Evolutionary conservation across 2,797 vertebrate genomes (phyloP), one percentile per base, ranked within the genome.

Genomic region (Hypotaenidia okinawae): DNA sequence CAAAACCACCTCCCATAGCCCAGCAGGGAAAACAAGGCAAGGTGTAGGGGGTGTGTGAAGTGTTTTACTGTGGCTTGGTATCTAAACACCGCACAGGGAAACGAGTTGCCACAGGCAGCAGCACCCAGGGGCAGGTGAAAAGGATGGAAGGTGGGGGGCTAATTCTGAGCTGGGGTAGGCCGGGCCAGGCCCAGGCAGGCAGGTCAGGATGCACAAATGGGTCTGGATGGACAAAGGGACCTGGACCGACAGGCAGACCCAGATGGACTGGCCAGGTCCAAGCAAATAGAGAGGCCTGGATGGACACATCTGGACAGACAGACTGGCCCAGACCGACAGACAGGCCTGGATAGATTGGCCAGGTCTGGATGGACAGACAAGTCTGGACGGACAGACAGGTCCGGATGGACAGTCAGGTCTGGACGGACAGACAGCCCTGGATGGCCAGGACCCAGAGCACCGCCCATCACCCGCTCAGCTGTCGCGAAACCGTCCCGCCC

Each of bases 61-160:
- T 18, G 43, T 45, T 45, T 45, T 19, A 45, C 43, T 45, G 43
- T 18, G 43, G 9, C 18, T 45, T 45, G 43, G 43, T 45, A 18
- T 45, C 43, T 18, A 45, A 45, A 45, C 43, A 45, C 9, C 16
- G 9, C 43, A 45, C 43, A 19, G 43, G 33, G 30, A 32, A 41
- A 21, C 1, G 30, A 11, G 9, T 5, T 2, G 1, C 22, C 3
- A 1, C 33, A 4, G 11, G 23, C 45, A 2, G 33, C 25, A 21
- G 57, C 55, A 30, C 23, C 82, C 49, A 5, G 1, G 32, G 30
- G 15, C 6, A 3, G 1, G 3, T 4, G 61, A 6, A 28, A 21
- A 14, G 19, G 76, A 4, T 7, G 35, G 47, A 57, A 81, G 41
- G 5, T 0, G 4, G 57, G 69, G 19, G 23, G 25, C 2, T 2